Percentiles rank a stretch among this genome's conserved stretches.
These are phyloP conservation scores for Phoebastria nigripes DNA, from an alignment of 2,797 vertebrate genomes.

Conservation along the genomic window DNA sequence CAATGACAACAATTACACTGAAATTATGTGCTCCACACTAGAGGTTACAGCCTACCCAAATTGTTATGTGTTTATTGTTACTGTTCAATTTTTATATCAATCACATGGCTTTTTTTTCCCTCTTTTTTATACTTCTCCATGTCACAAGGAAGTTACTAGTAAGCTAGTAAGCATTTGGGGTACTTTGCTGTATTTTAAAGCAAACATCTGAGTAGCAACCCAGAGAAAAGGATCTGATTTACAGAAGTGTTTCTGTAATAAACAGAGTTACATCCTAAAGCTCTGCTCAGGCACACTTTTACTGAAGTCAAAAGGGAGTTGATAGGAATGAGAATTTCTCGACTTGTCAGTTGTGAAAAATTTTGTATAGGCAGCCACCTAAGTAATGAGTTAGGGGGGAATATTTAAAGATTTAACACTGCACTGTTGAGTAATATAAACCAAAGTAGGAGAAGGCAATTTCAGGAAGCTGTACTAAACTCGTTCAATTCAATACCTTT, in stretches of 20 bases:
- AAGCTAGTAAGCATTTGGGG: neutral
- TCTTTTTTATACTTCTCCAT: neutral
- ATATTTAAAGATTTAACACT: neutral
- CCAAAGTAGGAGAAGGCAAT: neutral
- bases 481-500: neutral
- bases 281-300: neutral
- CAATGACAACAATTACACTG: neutral
- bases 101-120: rapidly evolving
- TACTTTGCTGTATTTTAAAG: neutral
- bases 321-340: neutral
- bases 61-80: neutral
- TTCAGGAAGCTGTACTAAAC: neutral
- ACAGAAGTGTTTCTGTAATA: neutral
- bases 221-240: neutral
- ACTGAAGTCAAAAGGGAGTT: neutral
- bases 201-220: neutral
- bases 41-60: neutral
- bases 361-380: neutral
- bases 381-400: neutral
- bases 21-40: neutral
- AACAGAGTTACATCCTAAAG: neutral
- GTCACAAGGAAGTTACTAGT: neutral
- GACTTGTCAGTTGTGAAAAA: neutral
- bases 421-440: neutral
- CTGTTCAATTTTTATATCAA: neutral